These are phyloP conservation scores for Fragariocoptes setiger DNA, from an alignment of 1,140 invertebrate genomes.

Conservation along the genomic window DNA sequence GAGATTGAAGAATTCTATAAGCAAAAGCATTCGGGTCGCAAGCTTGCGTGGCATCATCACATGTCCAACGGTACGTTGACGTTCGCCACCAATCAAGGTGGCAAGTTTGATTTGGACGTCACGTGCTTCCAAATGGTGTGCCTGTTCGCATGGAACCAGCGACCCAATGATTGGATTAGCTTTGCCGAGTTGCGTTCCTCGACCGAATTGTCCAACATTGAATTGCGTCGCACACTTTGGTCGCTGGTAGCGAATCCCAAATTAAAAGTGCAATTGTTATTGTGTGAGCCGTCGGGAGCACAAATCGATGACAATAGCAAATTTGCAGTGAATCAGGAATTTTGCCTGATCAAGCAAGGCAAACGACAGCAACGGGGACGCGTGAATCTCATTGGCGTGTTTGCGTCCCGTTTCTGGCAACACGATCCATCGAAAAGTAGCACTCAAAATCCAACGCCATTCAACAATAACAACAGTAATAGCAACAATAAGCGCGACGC, in stretches of 20 bases:
- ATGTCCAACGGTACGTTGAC: constrained; percentile 84
- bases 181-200: constrained; percentile 82
- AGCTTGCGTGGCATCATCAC: constrained; percentile 96
- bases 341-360: constrained; percentile 67
- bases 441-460: too few species aligned
- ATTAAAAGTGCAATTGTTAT: constrained; percentile 58
- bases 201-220: constrained; percentile 80
- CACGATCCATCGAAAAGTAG: too few species aligned
- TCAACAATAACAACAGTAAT: too few species aligned
- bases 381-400: constrained; percentile 54
- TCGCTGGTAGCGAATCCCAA: constrained; percentile 87
- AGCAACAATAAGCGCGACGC: too few species aligned
- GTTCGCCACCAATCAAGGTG: constrained; percentile 35
- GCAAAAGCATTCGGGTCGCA: constrained; percentile 72
- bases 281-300: constrained; percentile 39
- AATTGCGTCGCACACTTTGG: constrained; percentile 81
- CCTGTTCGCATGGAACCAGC: constrained; percentile 93
- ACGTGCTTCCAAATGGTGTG: constrained; percentile 99
- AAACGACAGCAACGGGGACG: constrained; percentile 74
- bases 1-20: constrained; percentile 40
- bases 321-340: constrained; percentile 92
- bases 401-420: too few species aligned
- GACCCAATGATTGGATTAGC: constrained; percentile 56
- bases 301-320: constrained; percentile 66
- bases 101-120: constrained; percentile 85